Evolutionary conservation across 2,113 vertebrate genomes (phyloP).

Genomic region (Eptesicus fuscus): DNA sequence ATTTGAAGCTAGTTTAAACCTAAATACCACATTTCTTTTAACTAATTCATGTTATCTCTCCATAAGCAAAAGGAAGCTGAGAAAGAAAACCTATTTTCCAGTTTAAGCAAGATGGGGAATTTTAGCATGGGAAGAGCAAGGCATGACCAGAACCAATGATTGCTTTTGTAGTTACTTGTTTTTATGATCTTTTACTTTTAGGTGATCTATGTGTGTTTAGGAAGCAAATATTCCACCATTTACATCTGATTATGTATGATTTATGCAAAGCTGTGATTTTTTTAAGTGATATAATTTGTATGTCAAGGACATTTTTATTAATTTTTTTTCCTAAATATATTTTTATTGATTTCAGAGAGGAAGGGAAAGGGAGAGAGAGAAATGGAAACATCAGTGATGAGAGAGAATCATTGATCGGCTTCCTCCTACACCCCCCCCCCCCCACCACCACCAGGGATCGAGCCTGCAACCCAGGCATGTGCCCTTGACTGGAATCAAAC

Average conservation of each 20-base stretch:
- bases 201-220: not conserved
- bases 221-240: not conserved
- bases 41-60: not conserved
- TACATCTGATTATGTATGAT: not conserved
- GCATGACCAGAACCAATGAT: not conserved
- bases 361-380: too few species aligned
- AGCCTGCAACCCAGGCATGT: too few species aligned
- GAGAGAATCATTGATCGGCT: too few species aligned
- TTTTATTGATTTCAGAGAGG: too few species aligned
- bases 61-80: not conserved
- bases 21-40: not conserved
- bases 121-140: not conserved
- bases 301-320: not conserved
- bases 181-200: not conserved
- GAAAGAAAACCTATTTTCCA: not conserved
- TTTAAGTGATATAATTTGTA: not conserved
- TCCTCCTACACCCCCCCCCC: too few species aligned
- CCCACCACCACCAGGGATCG: too few species aligned
- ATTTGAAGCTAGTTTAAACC: not conserved
- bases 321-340: not conserved
- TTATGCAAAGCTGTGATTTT: not conserved
- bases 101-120: not conserved
- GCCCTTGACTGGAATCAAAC: too few species aligned
- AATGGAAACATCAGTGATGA: too few species aligned
- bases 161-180: not conserved